phyloP scores from a whole-genome alignment of 2,113 vertebrate species.

The Tetrao urogallus region DNA sequence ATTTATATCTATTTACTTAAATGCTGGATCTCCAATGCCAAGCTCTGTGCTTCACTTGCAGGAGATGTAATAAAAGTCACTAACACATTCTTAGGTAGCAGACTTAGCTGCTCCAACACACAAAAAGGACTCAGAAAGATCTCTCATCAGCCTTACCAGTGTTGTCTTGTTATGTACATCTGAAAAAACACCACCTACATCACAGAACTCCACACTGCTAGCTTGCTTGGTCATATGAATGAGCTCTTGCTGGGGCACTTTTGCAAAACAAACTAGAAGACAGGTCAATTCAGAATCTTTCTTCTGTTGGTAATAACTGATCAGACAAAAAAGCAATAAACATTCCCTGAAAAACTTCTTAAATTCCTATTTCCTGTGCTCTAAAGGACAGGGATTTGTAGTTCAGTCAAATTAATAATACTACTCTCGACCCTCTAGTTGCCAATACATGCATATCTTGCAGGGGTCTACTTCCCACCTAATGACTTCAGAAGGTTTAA shows the following conservation, averaged over 20 bases:
- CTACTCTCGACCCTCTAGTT: not conserved
- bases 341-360: not conserved
- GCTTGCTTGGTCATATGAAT: not conserved
- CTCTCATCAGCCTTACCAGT: not conserved
- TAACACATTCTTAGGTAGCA: not conserved
- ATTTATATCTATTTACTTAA: not conserved
- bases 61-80: not conserved
- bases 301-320: not conserved
- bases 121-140: not conserved
- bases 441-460: not conserved
- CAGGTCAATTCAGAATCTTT: not conserved
- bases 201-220: not conserved
- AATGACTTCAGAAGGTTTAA: not conserved
- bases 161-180: not conserved
- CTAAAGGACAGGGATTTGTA: not conserved
- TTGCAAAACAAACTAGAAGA: not conserved
- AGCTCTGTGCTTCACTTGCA: not conserved
- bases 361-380: not conserved
- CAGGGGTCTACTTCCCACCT: not conserved
- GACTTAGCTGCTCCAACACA: not conserved
- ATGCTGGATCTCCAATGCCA: not conserved
- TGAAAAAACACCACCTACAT: not conserved
- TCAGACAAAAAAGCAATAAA: not conserved
- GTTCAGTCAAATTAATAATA: not conserved
- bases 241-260: not conserved